Percentiles rank a stretch among this genome's conserved stretches.
Evolutionary conservation across 2,113 vertebrate genomes (phyloP).

Genomic region (Thunnus maccoyii): DNA sequence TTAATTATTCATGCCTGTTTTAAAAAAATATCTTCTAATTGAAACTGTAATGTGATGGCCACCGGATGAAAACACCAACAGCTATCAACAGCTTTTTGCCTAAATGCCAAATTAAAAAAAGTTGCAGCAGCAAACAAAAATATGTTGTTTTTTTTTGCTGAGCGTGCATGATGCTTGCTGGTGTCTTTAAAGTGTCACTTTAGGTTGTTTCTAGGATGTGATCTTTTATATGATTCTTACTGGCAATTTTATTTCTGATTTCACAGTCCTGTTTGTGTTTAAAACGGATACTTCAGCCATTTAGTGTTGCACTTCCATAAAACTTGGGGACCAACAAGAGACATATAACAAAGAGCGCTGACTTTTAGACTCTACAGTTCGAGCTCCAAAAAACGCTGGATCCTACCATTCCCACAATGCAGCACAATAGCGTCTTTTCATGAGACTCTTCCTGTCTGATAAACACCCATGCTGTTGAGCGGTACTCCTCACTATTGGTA

Average conservation of each 20-base stretch:
- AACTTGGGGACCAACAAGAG: background rate
- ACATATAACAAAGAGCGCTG: too few relatives aligned
- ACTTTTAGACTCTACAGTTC: background rate
- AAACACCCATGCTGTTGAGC: background rate
- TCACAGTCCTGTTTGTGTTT: background rate
- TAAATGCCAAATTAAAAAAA: constrained; percentile 45
- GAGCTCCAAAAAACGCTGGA: background rate
- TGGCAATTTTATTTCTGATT: background rate
- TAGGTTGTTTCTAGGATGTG: background rate
- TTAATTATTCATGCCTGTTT: constrained; percentile 73
- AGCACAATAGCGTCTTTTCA: too few relatives aligned
- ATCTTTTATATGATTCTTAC: background rate
- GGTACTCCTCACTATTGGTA: background rate
- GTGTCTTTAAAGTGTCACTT: background rate
- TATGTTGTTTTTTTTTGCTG: background rate
- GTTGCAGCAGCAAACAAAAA: constrained; percentile 37
- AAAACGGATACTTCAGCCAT: background rate
- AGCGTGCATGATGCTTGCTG: background rate
- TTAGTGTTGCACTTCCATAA: background rate
- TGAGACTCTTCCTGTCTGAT: background rate
- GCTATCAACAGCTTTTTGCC: constrained; percentile 51
- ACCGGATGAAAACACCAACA: constrained; percentile 58
- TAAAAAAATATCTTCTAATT: constrained; percentile 48
- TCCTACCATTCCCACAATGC: too few relatives aligned
- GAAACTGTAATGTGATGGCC: constrained; percentile 63